Evolutionary conservation across 2,113 vertebrate species (phyloP), one percentile per base, ranked within the genome.

Genomic region (Labeo catla): DNA sequence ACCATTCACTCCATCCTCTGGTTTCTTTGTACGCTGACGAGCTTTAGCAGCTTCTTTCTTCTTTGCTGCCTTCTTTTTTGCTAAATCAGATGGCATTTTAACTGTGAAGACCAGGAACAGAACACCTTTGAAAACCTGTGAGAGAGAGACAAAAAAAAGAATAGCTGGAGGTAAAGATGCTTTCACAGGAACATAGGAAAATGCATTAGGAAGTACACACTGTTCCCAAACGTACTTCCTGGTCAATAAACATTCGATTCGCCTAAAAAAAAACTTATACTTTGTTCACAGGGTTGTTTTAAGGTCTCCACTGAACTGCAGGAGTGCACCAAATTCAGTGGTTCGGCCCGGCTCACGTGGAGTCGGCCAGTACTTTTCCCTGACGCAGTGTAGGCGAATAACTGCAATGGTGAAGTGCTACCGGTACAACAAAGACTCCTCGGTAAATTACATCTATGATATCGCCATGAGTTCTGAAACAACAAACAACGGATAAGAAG

Each of bases 1-100:
- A 6, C 4, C 93, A 3, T 91, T 91, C 3, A 85, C 63, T 28
- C 97, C 97, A 0, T 95, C 59, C 11, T 89, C 87, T n/a, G 54
- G 54, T 59, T 96, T 98, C 89, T 95, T 97, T 47, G 96, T 95
- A 59, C 96, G 95, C 88, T 96, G 95, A 13, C 97, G 96, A 13
- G 96, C 95, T 92, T 98, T 98, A 11, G 97, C 97, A 2, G 97
- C 97, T 89, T 99, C 97, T 93, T 99, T 99, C 94, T 99, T 99
- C 92, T 99, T 99, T 0, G 97, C 97, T 19, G 98, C 98, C 88
- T 99, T 99, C 93, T 99, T 99, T 92, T 99, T 99, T 78, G 98
- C 98, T 90, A 98, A 91, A 87, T 99, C 97, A 1, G 98, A 99
- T 73, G 98, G 97, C 98, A 99, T 99, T 90, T 89, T 92, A 65